Percentiles rank a stretch among this genome's conserved stretches.
These are phyloP conservation scores for Orgyia antiqua DNA, from an alignment of 2,888 invertebrate species.

Conservation along the genomic window DNA sequence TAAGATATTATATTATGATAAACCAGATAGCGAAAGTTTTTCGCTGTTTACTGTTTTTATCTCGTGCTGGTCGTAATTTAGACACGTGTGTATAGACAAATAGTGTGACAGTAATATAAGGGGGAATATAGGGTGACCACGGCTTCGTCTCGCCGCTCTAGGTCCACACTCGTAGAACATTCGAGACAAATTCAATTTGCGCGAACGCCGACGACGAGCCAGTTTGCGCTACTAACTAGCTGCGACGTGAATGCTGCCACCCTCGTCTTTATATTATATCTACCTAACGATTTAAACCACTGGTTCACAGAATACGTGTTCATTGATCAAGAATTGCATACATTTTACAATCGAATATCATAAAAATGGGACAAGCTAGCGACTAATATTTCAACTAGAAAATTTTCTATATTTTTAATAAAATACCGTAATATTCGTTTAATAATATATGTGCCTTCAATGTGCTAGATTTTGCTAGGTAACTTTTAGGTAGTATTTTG, in stretches of 20 bases:
- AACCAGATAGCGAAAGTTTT: constrained; percentile 10
- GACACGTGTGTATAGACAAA: constrained; percentile 22
- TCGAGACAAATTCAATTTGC: constrained; percentile 72
- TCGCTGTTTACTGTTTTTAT: constrained; percentile 16
- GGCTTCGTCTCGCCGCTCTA: constrained; percentile 19
- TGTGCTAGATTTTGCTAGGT: no score
- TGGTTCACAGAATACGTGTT: constrained; percentile 20
- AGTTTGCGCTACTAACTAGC: constrained; percentile 74
- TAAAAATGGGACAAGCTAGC: no score
- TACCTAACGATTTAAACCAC: constrained; percentile 40
- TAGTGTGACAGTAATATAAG: constrained; percentile 30
- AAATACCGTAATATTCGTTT: no score
- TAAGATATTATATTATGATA: no score
- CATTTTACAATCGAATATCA: no score
- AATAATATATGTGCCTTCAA: no score
- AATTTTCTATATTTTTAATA: no score
- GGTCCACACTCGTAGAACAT: constrained; percentile 41
- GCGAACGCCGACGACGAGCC: constrained; percentile 65
- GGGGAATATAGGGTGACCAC: constrained; percentile 23
- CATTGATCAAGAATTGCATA: constrained; percentile 9
- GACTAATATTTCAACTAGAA: no score
- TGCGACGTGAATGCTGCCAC: constrained; percentile 62
- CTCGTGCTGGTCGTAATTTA: constrained; percentile 23
- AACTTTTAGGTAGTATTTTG: no score
- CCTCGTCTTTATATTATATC: constrained; percentile 58